Conservation (phyloP, 2,888 invertebrate genomes). For the Sphaerophoria taeniata region DNA sequence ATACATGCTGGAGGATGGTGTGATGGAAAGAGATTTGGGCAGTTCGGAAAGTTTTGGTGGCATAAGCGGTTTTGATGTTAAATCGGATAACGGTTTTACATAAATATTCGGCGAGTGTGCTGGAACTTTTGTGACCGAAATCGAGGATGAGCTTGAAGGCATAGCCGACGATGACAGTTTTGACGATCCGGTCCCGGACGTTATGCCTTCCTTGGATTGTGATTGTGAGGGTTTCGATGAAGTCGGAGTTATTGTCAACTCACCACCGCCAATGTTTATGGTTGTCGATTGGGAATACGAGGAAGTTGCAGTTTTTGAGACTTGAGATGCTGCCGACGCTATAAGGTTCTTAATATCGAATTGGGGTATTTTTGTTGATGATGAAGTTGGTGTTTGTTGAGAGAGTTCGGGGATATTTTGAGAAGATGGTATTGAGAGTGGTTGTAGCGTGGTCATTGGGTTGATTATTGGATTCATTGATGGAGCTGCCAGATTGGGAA, state of each 20-base stretch:
- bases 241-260: conserved; percentile 77
- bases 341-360: conserved; percentile 76
- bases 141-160: conserved; percentile 58
- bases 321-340: conserved; percentile 76
- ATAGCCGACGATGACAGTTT: conserved; percentile 55
- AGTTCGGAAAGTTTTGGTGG: conserved; percentile 74
- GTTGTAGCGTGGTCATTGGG: conserved; percentile 68
- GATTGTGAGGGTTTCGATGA: conserved; percentile 52
- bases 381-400: conserved; percentile 13
- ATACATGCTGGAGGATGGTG: conserved; percentile 74
- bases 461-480: conserved; percentile 62
- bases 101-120: conserved; percentile 68
- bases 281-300: conserved; percentile 75
- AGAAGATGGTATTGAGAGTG: conserved; percentile 66
- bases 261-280: conserved; percentile 76
- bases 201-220: conserved; percentile 56
- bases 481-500: conserved; percentile 64
- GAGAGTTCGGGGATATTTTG: conserved; percentile 34
- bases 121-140: conserved; percentile 76
- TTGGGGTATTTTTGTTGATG: conserved; percentile 72
- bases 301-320: conserved; percentile 69
- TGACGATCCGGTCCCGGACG: conserved; percentile 29
- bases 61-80: conserved; percentile 48
- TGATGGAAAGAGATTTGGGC: conserved; percentile 78
- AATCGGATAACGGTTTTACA: conserved; percentile 72